phyloP scores from a whole-genome alignment of 2,113 vertebrate genomes.

The Copsychus sechellarum region DNA sequence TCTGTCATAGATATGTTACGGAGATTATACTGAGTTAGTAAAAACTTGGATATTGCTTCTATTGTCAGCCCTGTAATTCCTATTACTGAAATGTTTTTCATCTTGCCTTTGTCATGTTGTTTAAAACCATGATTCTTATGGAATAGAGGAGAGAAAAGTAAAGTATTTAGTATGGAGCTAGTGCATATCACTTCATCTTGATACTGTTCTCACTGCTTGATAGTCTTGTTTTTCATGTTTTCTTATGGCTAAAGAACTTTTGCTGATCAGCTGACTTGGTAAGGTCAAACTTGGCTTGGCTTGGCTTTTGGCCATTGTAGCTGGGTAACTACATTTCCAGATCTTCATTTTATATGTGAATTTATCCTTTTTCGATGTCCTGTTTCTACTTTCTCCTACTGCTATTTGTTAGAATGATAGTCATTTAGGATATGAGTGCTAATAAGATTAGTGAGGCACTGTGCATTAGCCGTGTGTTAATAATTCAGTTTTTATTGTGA shows the following conservation, averaged over 20 bases:
- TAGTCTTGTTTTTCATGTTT: constrained; percentile 7
- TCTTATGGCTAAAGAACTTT: background rate
- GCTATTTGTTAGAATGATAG: background rate
- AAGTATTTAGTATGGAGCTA: background rate
- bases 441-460: background rate
- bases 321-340: background rate
- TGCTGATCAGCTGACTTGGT: background rate
- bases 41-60: background rate
- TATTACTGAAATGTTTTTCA: constrained; percentile 5
- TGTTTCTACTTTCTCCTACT: background rate
- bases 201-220: background rate
- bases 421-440: background rate
- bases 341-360: background rate
- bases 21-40: background rate
- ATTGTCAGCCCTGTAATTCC: background rate
- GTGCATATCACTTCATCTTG: background rate
- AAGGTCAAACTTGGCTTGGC: background rate
- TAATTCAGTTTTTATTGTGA: background rate
- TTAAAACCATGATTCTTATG: constrained; percentile 9
- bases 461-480: background rate
- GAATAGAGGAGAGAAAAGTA: background rate
- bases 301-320: background rate
- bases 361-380: background rate
- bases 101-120: background rate
- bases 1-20: background rate